phyloP scores from a whole-genome alignment of 2,797 vertebrate species.

The Potorous gilbertii region DNA sequence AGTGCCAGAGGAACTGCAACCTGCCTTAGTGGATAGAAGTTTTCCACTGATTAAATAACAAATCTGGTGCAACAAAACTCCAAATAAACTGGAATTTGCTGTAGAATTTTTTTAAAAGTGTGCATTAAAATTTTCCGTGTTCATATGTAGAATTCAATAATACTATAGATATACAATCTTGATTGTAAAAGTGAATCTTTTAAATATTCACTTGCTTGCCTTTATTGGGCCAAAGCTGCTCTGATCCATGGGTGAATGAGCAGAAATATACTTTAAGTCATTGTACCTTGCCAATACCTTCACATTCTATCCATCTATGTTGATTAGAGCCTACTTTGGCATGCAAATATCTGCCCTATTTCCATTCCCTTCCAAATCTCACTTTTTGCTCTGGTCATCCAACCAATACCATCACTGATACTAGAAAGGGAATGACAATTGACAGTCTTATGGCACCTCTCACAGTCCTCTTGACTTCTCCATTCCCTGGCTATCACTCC shows the following conservation, averaged over 20 bases:
- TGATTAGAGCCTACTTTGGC: too few species aligned
- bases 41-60: too few species aligned
- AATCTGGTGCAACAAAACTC: too few species aligned
- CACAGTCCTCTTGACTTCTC: background rate
- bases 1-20: too few species aligned
- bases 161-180: too few species aligned
- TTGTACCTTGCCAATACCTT: background rate
- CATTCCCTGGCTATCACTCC: background rate
- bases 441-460: background rate
- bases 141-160: too few species aligned
- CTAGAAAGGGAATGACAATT: background rate
- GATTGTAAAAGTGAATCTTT: too few species aligned
- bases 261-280: background rate
- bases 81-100: too few species aligned
- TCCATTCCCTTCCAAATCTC: background rate
- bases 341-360: background rate
- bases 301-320: too few species aligned
- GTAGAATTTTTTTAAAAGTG: too few species aligned
- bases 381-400: background rate
- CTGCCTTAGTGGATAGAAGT: too few species aligned
- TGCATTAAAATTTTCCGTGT: too few species aligned
- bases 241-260: background rate
- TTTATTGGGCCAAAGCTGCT: background rate
- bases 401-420: background rate
- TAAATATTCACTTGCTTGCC: background rate